phyloP scores from a whole-genome alignment of 1,140 invertebrate genomes.

The Geopemphigus sp. region DNA sequence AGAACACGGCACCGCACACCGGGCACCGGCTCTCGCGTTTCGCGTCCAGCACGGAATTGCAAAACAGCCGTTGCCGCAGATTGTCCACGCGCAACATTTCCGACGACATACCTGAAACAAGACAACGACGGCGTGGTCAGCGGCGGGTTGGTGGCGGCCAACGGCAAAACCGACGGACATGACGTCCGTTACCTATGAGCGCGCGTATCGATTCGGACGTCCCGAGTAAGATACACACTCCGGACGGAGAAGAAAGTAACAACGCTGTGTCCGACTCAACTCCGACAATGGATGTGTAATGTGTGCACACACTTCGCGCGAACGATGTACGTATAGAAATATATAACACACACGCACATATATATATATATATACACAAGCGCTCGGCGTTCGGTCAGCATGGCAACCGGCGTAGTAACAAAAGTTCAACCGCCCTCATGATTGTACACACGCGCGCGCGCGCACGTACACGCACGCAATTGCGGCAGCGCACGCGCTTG shows the following conservation, averaged over 20 bases:
- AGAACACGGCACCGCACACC: conserved; percentile 36
- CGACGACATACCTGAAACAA: conserved; percentile 41
- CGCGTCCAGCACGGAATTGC: conserved; percentile 32
- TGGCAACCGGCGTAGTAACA: conserved; percentile 44
- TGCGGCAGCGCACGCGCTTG: background rate
- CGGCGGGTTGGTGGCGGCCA: too few relatives aligned
- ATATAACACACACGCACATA: too few relatives aligned
- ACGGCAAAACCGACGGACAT: too few relatives aligned
- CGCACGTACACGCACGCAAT: too few relatives aligned
- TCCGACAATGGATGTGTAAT: too few relatives aligned
- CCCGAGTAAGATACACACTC: too few relatives aligned
- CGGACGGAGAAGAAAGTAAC: too few relatives aligned
- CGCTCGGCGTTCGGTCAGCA: conserved; percentile 39
- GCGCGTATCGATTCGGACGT: too few relatives aligned
- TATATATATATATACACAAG: background rate
- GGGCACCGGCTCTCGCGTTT: conserved; percentile 40
- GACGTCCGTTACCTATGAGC: too few relatives aligned
- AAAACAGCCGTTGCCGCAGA: conserved; percentile 39
- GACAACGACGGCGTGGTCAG: background rate
- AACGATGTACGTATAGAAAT: too few relatives aligned
- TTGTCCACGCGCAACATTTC: conserved; percentile 45
- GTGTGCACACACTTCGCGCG: too few relatives aligned
- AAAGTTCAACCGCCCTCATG: conserved; percentile 46
- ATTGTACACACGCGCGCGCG: background rate
- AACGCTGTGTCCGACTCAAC: too few relatives aligned